Evolutionary conservation across 35 echinoderm and acorn worm genomes (phyloP), one percentile per base, ranked within the genome.

Genomic region (Patiria miniata): DNA sequence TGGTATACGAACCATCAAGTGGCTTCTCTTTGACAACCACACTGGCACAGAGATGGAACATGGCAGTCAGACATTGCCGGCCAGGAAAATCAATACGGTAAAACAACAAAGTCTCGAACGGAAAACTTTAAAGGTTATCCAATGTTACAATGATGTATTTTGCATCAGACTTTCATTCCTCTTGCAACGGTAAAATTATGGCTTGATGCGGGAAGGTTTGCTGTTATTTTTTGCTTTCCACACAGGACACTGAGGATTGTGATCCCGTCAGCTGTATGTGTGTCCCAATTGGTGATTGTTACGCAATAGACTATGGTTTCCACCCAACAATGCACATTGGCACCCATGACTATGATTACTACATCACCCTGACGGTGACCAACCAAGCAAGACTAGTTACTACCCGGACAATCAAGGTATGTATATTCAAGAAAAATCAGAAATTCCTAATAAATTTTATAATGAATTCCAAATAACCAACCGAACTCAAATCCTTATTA

Each of bases 1-100:
- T 61, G 82, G 82, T 10, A 7, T 84, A 34, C 14, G 57, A 33
- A 37, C 29, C 15, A 40, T 84, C 2, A 8, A 65, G 14, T 84
- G 82, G 82, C 51, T 33, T 53, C 38, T 84, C 1, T 84, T 60
- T 61, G 82, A 84, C 26, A 84, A 84, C 38, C 57, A 59, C 39
- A 61, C 52, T 0, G 82, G 53, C 18, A 61, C 19, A n/a, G 57
- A 37, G 38, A 53, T 84, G 1, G 30, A 53, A 61, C 53, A 40
- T 21, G 82, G 32, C 7, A 57, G 28, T 60, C 51, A 58, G 26
- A 59, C 82, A 36, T 10, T 84, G 28, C 21, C 82, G 12, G 52
- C 22, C 2, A 34, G 53, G 26, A 53, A 84, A 36, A 33, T 84
- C 29, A 23, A 73, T 23, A 7, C 14, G n/a, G n/a, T n/a, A n/a